Conservation (phyloP, 2,888 invertebrate species). For the Nineta flava region DNA sequence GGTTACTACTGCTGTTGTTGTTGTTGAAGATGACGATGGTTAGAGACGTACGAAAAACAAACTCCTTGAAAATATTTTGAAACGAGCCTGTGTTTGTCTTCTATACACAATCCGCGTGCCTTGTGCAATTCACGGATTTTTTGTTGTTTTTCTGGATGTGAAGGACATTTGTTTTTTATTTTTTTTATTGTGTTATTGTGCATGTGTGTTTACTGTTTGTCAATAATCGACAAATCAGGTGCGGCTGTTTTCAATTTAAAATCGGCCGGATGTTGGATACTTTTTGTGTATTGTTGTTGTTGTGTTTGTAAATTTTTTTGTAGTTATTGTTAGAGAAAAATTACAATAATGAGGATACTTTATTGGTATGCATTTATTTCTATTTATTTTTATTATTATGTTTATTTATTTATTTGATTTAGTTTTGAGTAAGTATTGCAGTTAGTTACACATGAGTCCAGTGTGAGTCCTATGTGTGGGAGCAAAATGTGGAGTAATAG, state of each 20-base stretch:
- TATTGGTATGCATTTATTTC: conserved; percentile 20
- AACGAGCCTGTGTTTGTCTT: too few relatives aligned
- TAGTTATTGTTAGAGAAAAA: neutral
- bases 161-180: too few relatives aligned
- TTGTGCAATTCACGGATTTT: too few relatives aligned
- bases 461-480: too few relatives aligned
- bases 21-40: too few relatives aligned
- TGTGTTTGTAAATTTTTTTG: neutral
- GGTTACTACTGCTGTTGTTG: too few relatives aligned
- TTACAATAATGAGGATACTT: conserved; percentile 20
- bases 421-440: neutral
- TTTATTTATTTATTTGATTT: neutral
- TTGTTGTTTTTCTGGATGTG: too few relatives aligned
- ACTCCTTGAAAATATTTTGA: too few relatives aligned
- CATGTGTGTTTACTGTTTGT: too few relatives aligned
- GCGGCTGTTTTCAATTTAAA: neutral
- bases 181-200: too few relatives aligned
- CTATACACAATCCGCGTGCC: too few relatives aligned
- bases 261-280: neutral
- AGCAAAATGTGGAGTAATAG: neutral
- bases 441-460: neutral
- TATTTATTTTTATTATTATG: neutral
- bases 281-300: neutral
- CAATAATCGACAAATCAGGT: neutral
- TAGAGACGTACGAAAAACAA: too few relatives aligned